A percentile compares a stretch with the other conserved stretches of the same genome.
phyloP scores from a whole-genome alignment of 2,797 vertebrate genomes.

The Psittacula echo region DNA sequence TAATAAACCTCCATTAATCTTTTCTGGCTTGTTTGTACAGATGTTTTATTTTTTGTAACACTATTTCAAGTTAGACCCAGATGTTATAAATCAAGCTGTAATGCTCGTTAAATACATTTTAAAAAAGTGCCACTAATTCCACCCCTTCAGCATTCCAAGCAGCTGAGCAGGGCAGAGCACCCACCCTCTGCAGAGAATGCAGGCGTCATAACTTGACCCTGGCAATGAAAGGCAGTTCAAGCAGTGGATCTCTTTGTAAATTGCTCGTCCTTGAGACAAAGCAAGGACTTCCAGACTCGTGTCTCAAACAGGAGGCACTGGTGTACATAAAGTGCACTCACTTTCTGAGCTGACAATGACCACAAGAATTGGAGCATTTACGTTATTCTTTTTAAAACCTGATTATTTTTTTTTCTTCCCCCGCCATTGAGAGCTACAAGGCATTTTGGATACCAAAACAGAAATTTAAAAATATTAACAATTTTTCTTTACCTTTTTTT shows the following conservation, averaged over 20 bases:
- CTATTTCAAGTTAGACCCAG: not conserved
- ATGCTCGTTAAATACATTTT: not conserved
- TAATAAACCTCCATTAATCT: slow-evolving; percentile 3
- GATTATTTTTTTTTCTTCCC: not conserved
- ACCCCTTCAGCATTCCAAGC: not conserved
- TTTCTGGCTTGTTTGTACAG: not conserved
- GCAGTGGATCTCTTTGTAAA: not conserved
- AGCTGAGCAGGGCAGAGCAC: not conserved
- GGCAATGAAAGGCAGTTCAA: not conserved
- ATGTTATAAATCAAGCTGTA: slow-evolving; percentile 11
- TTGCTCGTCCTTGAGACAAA: not conserved
- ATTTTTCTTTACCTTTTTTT: not conserved
- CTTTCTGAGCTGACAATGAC: not conserved
- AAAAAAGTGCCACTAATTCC: not conserved
- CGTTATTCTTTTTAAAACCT: not conserved
- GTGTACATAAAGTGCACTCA: not conserved
- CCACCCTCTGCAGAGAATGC: not conserved
- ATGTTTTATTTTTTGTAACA: slow-evolving; percentile 18
- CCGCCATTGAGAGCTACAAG: not conserved
- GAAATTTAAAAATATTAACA: not conserved
- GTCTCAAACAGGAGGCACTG: not conserved
- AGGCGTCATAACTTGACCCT: not conserved
- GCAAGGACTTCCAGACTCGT: not conserved
- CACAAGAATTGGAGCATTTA: not conserved
- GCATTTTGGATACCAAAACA: not conserved